These are phyloP conservation scores for Phoxinus phoxinus DNA, from an alignment of 2,113 vertebrate species.

Conservation along the genomic window DNA sequence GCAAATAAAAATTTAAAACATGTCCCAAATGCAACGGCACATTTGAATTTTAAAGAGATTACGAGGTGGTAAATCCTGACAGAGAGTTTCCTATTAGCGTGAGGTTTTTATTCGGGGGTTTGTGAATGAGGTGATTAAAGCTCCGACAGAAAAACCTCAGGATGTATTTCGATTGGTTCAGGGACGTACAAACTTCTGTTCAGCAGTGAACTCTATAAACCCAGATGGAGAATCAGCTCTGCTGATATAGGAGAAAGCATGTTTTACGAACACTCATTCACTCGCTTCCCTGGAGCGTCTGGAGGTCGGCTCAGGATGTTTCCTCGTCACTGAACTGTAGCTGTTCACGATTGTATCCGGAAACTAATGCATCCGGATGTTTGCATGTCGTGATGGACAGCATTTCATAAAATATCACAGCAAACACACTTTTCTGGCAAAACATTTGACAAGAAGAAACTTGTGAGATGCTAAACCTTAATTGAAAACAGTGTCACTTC, in stretches of 20 bases:
- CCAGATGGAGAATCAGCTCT: too few relatives aligned
- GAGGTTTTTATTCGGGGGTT: too few relatives aligned
- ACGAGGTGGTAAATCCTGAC: slow-evolving; percentile 38
- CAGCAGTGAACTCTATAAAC: too few relatives aligned
- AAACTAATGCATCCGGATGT: too few relatives aligned
- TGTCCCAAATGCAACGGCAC: not conserved
- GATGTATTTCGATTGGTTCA: slow-evolving; percentile 23
- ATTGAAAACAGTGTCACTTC: not conserved
- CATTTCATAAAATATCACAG: not conserved
- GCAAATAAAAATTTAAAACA: slow-evolving; percentile 31
- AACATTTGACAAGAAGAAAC: not conserved
- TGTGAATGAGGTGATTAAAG: not conserved
- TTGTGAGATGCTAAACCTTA: not conserved
- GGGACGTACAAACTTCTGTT: not conserved
- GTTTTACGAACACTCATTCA: too few relatives aligned
- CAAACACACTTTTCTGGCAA: not conserved
- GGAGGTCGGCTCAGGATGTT: not conserved
- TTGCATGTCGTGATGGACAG: not conserved
- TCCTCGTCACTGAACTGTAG: not conserved
- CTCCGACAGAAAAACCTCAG: slow-evolving; percentile 33
- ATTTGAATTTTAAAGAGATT: slow-evolving; percentile 48
- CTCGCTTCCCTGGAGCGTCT: too few relatives aligned
- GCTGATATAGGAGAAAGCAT: too few relatives aligned
- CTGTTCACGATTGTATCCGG: too few relatives aligned
- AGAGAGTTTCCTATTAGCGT: not conserved